These are phyloP conservation scores for Parasteatoda lunata DNA, from an alignment of 2,888 invertebrate species.

Conservation along the genomic window DNA sequence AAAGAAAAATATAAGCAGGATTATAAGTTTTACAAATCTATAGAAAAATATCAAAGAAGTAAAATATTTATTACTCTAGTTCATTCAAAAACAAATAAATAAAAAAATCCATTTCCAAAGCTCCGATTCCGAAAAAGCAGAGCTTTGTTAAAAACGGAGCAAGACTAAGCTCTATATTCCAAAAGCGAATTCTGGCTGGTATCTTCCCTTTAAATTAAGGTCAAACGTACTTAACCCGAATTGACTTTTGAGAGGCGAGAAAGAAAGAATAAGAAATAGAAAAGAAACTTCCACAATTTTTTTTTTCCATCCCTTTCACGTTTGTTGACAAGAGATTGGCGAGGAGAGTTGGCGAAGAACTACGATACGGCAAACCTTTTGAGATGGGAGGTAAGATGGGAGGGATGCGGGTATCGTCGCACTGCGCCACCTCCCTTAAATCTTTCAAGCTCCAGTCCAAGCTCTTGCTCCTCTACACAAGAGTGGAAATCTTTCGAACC, in stretches of 20 bases:
- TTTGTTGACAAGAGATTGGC: slow-evolving; percentile 60
- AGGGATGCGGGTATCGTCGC: slow-evolving; percentile 61
- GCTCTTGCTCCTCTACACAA: neutral
- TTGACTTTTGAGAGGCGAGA: slow-evolving; percentile 1
- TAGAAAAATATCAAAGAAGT: too few relatives aligned
- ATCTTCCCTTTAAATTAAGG: slow-evolving; percentile 36
- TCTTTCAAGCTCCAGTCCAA: slow-evolving; percentile 1
- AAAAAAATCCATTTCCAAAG: neutral
- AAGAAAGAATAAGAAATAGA: neutral
- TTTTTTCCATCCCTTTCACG: neutral
- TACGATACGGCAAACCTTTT: slow-evolving; percentile 23
- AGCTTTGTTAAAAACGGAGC: neutral
- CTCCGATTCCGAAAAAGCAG: neutral
- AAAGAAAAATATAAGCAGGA: too few relatives aligned
- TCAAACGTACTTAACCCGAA: slow-evolving; percentile 41
- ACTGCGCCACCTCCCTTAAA: slow-evolving; percentile 62
- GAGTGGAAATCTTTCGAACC: neutral
- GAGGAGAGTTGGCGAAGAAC: slow-evolving; percentile 25
- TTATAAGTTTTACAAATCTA: too few relatives aligned
- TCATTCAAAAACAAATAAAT: too few relatives aligned
- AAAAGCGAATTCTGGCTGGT: slow-evolving; percentile 5
- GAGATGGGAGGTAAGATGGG: slow-evolving; percentile 20
- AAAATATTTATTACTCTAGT: too few relatives aligned
- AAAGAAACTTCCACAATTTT: neutral
- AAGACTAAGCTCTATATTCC: too few relatives aligned